Base-by-base conservation (phyloP, 2,888 invertebrate genomes). In the Leucophenga montana region DNA sequence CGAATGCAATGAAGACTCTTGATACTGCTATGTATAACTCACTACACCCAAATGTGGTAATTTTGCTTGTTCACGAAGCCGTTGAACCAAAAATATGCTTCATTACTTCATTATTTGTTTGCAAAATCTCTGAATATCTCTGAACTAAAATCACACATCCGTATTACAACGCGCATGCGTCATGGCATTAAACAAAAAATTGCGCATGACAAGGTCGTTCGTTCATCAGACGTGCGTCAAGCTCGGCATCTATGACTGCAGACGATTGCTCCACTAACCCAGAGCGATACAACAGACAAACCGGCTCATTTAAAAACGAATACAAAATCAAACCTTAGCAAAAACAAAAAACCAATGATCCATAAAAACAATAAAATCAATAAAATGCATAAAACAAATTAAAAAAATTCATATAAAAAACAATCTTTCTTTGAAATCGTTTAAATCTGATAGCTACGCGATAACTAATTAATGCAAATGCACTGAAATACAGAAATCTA, bases 241-340 rank as follows among this genome's bases (percentile, higher is more conserved):
- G 27, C 11, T 13, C 16, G 27, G 50, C 6, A n/a, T 11, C 50
- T 16, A 6, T 16, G 27, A 22, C 31, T n/a, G n/a, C n/a, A 27
- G 27, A 27, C 57, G 13, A 27, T 27, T 57, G 57, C 27, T 57
- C 57, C 57, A 57, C 57, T 57, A 57, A 57, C 57, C 57, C 31
- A 57, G 14, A 57, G 57, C 57, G n/a, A 27, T 27, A 54, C 11
- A 50, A 50, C 18, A 16, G 18, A 54, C 0, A 54, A 31, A 14
- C n/a, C 31, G 13, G 31, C 57, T n/a, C n/a, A 14, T 57, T 14
- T 1, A 27, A 57, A 57, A 57, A 27, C 8, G 18, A 22, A 8
- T 14, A 57, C 14, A 57, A 57, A 31, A 57, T 22, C 50, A 50
- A n/a, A n/a, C n/a, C n/a, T n/a, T 8, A 50, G n/a, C 50, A 50